Conservation (phyloP, 1,140 invertebrate species). For the Leguminivora glycinivorella region DNA sequence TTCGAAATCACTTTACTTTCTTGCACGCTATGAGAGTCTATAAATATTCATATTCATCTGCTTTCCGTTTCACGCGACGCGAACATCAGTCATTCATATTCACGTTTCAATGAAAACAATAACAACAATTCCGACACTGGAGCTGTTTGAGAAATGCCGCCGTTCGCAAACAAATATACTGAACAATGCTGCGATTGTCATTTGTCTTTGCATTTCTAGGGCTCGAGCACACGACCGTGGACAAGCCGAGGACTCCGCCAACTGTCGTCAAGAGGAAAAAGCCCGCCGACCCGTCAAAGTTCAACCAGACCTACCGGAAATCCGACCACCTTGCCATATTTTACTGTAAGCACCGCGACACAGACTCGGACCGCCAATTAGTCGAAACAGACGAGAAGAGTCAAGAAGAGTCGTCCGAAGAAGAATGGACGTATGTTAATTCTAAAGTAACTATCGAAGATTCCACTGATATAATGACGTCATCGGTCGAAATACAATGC, state of each 20-base stretch:
- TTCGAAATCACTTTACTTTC: not conserved
- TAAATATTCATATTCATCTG: conserved; percentile 34
- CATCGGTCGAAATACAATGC: conserved; percentile 72
- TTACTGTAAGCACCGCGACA: conserved; percentile 91
- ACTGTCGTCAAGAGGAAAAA: conserved; percentile 76
- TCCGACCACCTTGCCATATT: conserved; percentile 90
- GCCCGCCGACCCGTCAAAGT: conserved; percentile 79
- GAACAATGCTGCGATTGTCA: conserved; percentile 22
- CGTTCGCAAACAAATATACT: conserved; percentile 43
- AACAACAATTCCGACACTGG: conserved; percentile 37
- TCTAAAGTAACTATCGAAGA: conserved; percentile 73
- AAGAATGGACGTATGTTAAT: conserved; percentile 85
- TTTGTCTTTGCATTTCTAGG: conserved; percentile 18
- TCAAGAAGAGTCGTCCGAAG: conserved; percentile 83
- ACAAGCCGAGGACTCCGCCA: conserved; percentile 64
- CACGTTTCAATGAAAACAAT: conserved; percentile 49
- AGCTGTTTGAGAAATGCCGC: conserved; percentile 25
- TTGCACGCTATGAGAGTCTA: not conserved
- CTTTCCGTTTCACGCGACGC: conserved; percentile 50
- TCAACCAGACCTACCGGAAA: conserved; percentile 85
- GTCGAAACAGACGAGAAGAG: conserved; percentile 75
- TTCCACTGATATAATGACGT: conserved; percentile 76
- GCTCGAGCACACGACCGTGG: conserved; percentile 36
- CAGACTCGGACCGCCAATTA: conserved; percentile 85
- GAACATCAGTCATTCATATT: conserved; percentile 35